Base-by-base conservation (phyloP, 2,888 invertebrate genomes). In the Cyclophora punctaria region DNA sequence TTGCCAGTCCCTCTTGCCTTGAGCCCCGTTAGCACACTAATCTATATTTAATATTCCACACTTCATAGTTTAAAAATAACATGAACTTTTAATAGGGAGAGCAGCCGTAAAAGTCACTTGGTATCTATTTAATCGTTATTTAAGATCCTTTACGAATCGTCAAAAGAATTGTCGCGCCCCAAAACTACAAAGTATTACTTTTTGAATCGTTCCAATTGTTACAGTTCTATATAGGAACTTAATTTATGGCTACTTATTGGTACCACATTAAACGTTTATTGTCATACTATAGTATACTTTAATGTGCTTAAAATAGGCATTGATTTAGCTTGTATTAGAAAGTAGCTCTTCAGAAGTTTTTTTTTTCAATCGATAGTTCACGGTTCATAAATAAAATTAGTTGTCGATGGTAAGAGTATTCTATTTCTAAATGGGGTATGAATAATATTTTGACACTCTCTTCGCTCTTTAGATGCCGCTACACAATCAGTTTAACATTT, bases 301-400 rank as follows among this genome's bases (percentile, higher is more conserved):
- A 41, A 41, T 41, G 41, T 41, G 41, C 20, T 7, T 3, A 5
- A 7, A 7, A 7, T 43, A 3, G 7, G 7, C 5, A 43, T n/a
- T 7, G 3, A 43, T 43, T 41, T 40, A 40, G 51, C 7, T 43
- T 43, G 48, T 46, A 40, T 57, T 45, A 52, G 51, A 61, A 55
- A 53, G 62, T 59, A 43, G 37, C 37, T 37, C 37, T 20, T 64
- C 63, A 61, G 64, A 58, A 61, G 58, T 62, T 59, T 71, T 59
- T 71, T n/a, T 67, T 71, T 63, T 58, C 66, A 78, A 71, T 68
- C 57, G 69, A 64, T 67, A 67, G 68, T 76, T 79, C 78, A 86
- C 79, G 86, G 75, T 66, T 71, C 85, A 85, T 87, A 87, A 87
- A 87, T 87, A 78, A 81, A 85, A 85, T 85, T 86, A 76, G 67